phyloP scores from a whole-genome alignment of 2,113 vertebrate species.

The Ancistrus triradiatus region DNA sequence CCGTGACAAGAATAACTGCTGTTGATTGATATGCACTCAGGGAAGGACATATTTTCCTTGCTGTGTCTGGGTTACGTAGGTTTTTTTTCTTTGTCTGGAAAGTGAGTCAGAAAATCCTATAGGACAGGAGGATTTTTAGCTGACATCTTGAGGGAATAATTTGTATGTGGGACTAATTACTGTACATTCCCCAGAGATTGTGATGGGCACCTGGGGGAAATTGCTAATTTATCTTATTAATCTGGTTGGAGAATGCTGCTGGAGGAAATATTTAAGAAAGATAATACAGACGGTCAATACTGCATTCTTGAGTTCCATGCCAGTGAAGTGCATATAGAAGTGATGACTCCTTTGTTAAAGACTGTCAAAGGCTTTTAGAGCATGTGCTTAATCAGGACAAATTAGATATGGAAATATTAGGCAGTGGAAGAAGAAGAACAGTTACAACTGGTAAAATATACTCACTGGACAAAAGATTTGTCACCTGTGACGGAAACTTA shows the following conservation, averaged over 20 bases:
- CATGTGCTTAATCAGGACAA: constrained; percentile 5
- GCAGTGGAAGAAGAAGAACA: too few species aligned
- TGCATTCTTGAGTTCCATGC: constrained; percentile 3
- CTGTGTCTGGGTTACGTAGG: constrained; percentile 2
- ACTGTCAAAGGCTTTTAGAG: constrained; percentile 1
- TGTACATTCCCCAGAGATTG: constrained; percentile 6
- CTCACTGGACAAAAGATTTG: too few species aligned
- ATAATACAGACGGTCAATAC: constrained; percentile 8
- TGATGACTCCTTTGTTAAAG: not conserved
- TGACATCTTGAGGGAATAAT: not conserved
- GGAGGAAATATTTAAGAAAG: not conserved
- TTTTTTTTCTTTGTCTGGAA: not conserved
- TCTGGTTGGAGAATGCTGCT: not conserved
- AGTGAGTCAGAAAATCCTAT: not conserved
- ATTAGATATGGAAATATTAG: too few species aligned
- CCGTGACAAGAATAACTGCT: constrained; percentile 56
- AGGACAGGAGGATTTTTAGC: constrained; percentile 1
- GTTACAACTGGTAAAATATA: too few species aligned
- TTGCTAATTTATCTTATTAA: constrained; percentile 18
- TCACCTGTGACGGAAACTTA: too few species aligned
- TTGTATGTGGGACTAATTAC: constrained; percentile 20
- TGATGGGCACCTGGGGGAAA: constrained; percentile 11
- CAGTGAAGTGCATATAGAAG: not conserved
- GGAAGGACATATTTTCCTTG: constrained; percentile 37
- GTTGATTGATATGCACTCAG: constrained; percentile 48